Conservation (phyloP, 2,113 vertebrate genomes). For the Bagarius yarrelli region DNA sequence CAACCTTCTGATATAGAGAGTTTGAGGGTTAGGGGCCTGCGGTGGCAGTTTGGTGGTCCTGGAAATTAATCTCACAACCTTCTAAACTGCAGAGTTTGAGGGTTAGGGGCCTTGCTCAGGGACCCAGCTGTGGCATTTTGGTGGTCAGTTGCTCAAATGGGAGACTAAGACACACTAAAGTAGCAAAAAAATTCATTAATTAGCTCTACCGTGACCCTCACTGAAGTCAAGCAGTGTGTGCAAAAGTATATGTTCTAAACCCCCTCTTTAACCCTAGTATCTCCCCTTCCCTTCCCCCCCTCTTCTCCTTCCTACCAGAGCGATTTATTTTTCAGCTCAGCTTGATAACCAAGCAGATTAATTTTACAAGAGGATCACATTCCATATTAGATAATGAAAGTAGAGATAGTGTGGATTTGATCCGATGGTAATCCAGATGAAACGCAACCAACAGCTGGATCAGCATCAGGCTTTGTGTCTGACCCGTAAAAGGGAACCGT, state of each 20-base stretch:
- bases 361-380: slow-evolving; percentile 73
- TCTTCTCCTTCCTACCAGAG: slow-evolving; percentile 15
- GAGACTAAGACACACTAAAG: too few species aligned
- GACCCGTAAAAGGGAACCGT: slow-evolving; percentile 34
- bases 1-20: too few species aligned
- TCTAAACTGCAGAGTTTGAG: too few species aligned
- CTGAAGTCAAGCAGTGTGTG: neutral
- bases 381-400: slow-evolving; percentile 67
- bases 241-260: too few species aligned
- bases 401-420: slow-evolving; percentile 61
- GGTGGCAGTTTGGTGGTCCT: too few species aligned
- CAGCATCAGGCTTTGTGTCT: slow-evolving; percentile 8
- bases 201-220: too few species aligned
- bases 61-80: too few species aligned
- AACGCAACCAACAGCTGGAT: slow-evolving; percentile 44
- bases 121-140: too few species aligned
- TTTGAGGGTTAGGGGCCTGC: too few species aligned
- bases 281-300: neutral
- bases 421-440: slow-evolving; percentile 69
- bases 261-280: neutral
- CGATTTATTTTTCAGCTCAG: slow-evolving; percentile 67
- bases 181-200: too few species aligned
- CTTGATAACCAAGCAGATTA: slow-evolving; percentile 71
- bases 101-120: too few species aligned
- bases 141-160: too few species aligned